phyloP scores from a whole-genome alignment of 2,888 invertebrate genomes.

The Gymnoscelis rufifasciata region DNA sequence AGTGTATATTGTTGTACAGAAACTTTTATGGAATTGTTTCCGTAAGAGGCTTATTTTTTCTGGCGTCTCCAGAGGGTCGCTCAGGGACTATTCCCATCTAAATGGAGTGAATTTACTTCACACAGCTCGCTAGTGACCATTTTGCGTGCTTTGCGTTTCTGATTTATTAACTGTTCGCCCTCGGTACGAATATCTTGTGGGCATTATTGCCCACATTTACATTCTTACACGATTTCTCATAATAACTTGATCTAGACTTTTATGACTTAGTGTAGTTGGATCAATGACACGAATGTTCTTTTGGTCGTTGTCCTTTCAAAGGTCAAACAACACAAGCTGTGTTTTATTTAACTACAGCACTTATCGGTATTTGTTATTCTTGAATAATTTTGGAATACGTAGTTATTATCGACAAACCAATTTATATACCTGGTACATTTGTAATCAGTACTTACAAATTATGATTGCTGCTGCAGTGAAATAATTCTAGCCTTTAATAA shows the following conservation, averaged over 20 bases:
- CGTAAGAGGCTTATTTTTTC: conserved; percentile 32
- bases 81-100: conserved; percentile 29
- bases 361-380: background rate
- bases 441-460: too few relatives aligned
- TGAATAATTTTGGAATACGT: background rate
- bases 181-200: conserved; percentile 24
- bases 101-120: conserved; percentile 34
- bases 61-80: conserved; percentile 28
- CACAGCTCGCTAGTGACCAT: conserved; percentile 30
- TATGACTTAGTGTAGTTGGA: conserved; percentile 16
- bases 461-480: too few relatives aligned
- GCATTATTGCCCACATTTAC: conserved; percentile 36
- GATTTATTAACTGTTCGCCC: conserved; percentile 40
- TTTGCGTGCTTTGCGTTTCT: conserved; percentile 34
- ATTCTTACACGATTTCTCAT: conserved; percentile 30
- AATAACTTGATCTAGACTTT: conserved; percentile 24
- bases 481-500: too few relatives aligned
- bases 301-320: conserved; percentile 18
- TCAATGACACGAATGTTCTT: conserved; percentile 18
- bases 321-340: conserved; percentile 6
- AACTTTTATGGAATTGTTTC: conserved; percentile 25
- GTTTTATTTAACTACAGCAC: conserved; percentile 1
- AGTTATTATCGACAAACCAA: too few relatives aligned
- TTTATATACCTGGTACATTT: too few relatives aligned
- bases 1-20: conserved; percentile 7